Evolutionary conservation across 2,888 invertebrate species (phyloP).

Genomic region (Spatulosminthurus flaviceps): DNA sequence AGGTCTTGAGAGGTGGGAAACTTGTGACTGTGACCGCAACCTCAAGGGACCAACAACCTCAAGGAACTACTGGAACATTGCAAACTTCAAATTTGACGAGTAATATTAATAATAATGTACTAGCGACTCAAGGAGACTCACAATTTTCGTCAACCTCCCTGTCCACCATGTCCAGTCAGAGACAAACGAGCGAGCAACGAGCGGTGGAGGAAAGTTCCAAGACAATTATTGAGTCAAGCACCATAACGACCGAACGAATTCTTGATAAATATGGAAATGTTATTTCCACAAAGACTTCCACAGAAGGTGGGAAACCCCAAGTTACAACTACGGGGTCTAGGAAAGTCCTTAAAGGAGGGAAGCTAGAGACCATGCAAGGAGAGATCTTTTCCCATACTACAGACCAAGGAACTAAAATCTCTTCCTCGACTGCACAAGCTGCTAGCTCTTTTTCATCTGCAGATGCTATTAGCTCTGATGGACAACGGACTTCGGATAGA

Average conservation of each 20-base stretch:
- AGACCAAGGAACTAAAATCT: constrained; percentile 9
- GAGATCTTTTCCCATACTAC: constrained; percentile 46
- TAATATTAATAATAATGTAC: too few relatives aligned
- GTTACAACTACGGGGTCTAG: constrained; percentile 30
- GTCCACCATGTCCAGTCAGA: constrained; percentile 28
- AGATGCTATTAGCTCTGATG: constrained; percentile 27
- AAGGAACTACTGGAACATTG: not conserved
- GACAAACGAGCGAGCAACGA: constrained; percentile 34
- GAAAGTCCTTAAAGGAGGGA: constrained; percentile 28
- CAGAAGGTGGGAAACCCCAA: constrained; percentile 34
- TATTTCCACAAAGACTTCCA: constrained; percentile 21
- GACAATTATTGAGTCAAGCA: constrained; percentile 35
- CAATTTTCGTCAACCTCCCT: constrained; percentile 18
- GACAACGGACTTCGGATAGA: constrained; percentile 42
- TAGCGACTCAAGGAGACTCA: not conserved
- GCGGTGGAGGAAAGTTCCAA: constrained; percentile 41
- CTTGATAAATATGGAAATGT: constrained; percentile 42
- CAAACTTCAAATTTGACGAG: not conserved
- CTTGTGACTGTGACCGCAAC: constrained; percentile 47
- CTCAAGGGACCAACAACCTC: not conserved
- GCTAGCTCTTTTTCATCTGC: constrained; percentile 12
- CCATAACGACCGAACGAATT: constrained; percentile 35
- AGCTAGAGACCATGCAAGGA: constrained; percentile 41
- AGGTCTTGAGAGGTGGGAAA: constrained; percentile 56
- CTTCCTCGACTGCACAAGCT: not conserved